Evolutionary conservation across 2,797 vertebrate species (phyloP).

Genomic region (Lemur catta): DNA sequence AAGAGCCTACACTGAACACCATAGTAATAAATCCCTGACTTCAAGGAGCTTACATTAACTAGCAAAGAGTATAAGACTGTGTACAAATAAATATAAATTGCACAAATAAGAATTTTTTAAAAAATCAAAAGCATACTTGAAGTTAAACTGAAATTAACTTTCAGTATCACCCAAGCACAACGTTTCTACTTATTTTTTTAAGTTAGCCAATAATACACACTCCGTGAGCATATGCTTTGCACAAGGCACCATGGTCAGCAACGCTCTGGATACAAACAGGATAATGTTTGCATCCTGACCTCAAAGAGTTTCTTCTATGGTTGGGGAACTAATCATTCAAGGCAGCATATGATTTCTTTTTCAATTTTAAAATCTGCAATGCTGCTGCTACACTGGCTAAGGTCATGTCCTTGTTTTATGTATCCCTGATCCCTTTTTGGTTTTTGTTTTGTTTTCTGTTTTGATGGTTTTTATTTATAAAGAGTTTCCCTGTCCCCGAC

Average conservation of each 20-base stretch:
- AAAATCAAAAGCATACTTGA: neutral
- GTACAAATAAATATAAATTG: neutral
- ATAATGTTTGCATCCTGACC: neutral
- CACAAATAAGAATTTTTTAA: neutral
- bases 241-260: neutral
- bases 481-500: neutral
- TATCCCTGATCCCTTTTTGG: neutral
- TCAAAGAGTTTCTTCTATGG: neutral
- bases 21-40: neutral
- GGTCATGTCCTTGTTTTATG: neutral
- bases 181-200: neutral
- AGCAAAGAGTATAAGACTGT: neutral
- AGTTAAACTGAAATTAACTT: slow-evolving; percentile 18
- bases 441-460: neutral
- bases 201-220: too few species aligned
- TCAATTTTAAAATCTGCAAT: neutral
- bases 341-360: neutral
- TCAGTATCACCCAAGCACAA: neutral
- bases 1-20: neutral
- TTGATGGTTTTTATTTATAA: neutral
- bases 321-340: neutral
- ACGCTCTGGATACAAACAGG: neutral
- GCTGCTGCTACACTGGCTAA: neutral
- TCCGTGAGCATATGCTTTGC: neutral
- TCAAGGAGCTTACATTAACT: neutral